Evolutionary conservation across 1,140 invertebrate genomes (phyloP).

Genomic region (Drosophila pseudoobscura): DNA sequence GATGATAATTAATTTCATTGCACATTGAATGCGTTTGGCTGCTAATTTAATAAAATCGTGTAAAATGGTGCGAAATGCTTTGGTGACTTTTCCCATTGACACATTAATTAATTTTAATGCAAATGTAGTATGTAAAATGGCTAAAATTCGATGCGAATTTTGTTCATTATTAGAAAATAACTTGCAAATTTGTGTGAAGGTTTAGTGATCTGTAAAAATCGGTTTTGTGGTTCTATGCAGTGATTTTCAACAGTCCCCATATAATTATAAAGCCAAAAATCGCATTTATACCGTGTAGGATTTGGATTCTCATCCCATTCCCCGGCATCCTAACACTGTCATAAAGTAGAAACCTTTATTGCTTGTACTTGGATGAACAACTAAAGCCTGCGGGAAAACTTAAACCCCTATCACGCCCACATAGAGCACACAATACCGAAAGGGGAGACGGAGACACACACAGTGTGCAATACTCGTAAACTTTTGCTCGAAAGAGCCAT

Average conservation of each 20-base stretch:
- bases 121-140: conserved; percentile 36
- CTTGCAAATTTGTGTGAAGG: conserved; percentile 24
- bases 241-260: neutral
- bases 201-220: conserved; percentile 32
- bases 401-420: conserved; percentile 38
- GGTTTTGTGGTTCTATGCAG: conserved; percentile 14
- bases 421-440: too few relatives aligned
- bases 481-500: conserved; percentile 15
- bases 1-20: conserved; percentile 57
- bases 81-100: conserved; percentile 39
- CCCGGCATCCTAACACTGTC: conserved; percentile 17
- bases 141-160: conserved; percentile 22
- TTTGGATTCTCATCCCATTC: neutral
- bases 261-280: conserved; percentile 29
- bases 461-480: conserved; percentile 23
- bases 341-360: conserved; percentile 47
- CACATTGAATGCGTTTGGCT: conserved; percentile 15
- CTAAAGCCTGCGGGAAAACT: conserved; percentile 26
- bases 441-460: neutral
- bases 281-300: too few relatives aligned
- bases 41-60: conserved; percentile 60
- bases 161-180: conserved; percentile 12
- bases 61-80: conserved; percentile 34
- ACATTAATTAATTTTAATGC: conserved; percentile 58
- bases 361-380: conserved; percentile 46